These are phyloP conservation scores for Xylocampa areola DNA, from an alignment of 2,888 invertebrate species.

Conservation along the genomic window DNA sequence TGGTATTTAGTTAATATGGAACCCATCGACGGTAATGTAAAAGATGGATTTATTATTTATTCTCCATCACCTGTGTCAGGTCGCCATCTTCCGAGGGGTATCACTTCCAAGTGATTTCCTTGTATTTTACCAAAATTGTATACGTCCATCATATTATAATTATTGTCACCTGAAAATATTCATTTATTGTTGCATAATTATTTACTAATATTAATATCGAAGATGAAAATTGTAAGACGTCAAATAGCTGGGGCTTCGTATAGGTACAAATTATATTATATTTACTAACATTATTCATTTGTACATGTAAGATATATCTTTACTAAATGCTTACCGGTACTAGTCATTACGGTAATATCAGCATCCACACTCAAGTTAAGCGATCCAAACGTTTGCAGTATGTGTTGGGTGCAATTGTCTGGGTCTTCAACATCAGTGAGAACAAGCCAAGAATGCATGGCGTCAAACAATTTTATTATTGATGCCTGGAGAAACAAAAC, in stretches of 20 bases:
- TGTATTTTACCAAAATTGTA: slow-evolving; percentile 83
- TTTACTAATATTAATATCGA: background rate
- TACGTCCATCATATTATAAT: slow-evolving; percentile 70
- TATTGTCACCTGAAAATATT: slow-evolving; percentile 63
- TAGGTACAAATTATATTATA: too few species aligned
- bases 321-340: slow-evolving; percentile 58
- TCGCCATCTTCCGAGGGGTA: slow-evolving; percentile 70
- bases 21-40: too few species aligned
- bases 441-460: slow-evolving; percentile 74
- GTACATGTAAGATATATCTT: background rate
- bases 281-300: too few species aligned
- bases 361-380: slow-evolving; percentile 79
- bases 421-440: slow-evolving; percentile 37
- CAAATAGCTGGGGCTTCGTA: too few species aligned
- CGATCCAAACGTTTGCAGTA: slow-evolving; percentile 59
- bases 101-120: slow-evolving; percentile 74
- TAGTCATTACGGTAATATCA: slow-evolving; percentile 68
- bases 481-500: too few species aligned
- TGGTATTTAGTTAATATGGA: too few species aligned
- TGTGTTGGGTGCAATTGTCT: slow-evolving; percentile 28
- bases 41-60: too few species aligned
- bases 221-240: too few species aligned
- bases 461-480: slow-evolving; percentile 67
- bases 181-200: background rate
- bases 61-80: slow-evolving; percentile 64